Percentiles rank a stretch among this genome's conserved stretches.
Conservation (phyloP, 2,113 vertebrate genomes). For the Budorcas taxicolor region DNA sequence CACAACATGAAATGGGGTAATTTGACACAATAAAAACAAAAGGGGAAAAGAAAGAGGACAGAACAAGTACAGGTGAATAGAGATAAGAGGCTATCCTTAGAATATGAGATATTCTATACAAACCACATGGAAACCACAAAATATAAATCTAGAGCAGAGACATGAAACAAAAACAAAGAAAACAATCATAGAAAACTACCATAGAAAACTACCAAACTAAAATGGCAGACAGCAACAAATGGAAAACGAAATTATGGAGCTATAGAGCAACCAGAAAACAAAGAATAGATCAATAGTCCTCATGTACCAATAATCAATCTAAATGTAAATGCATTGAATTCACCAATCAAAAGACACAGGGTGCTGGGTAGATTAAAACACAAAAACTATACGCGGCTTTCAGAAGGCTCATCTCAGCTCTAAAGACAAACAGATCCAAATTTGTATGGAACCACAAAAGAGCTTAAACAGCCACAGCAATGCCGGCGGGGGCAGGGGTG, state of each 20-base stretch:
- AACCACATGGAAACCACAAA: not conserved
- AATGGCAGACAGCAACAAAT: not conserved
- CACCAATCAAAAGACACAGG: not conserved
- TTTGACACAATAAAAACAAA: not conserved
- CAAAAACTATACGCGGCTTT: not conserved
- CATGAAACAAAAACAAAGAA: not conserved
- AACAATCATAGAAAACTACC: not conserved
- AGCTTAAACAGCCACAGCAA: not conserved
- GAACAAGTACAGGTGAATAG: not conserved
- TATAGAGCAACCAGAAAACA: not conserved
- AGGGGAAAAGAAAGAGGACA: not conserved
- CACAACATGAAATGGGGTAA: not conserved
- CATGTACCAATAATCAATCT: not conserved
- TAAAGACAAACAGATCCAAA: not conserved
- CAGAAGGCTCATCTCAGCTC: not conserved
- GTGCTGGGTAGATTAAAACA: not conserved
- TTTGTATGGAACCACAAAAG: not conserved
- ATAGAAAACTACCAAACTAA: not conserved
- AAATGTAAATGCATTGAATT: not conserved
- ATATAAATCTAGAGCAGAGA: not conserved
- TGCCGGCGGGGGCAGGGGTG: accelerated
- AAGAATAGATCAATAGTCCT: not conserved
- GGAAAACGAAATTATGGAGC: not conserved
- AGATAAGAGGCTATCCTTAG: not conserved
- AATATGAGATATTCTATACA: not conserved